Evolutionary conservation across 2,888 invertebrate species (phyloP).

Genomic region (Odontothrips loti): DNA sequence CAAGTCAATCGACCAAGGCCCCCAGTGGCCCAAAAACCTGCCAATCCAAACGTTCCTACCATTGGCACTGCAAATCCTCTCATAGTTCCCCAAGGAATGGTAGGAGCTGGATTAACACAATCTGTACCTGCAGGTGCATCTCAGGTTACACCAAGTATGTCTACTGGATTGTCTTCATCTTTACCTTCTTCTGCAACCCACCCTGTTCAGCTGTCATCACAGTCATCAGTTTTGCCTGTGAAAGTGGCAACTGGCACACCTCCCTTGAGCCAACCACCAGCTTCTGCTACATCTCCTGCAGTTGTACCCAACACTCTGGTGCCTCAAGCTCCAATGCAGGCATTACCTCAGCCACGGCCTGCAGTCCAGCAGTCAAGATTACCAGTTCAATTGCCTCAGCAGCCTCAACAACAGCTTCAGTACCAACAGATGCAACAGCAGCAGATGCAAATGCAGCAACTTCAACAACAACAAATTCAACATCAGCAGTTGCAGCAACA

Average conservation of each 20-base stretch:
- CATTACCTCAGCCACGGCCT: background rate
- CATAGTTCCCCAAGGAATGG: background rate
- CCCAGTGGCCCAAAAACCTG: constrained; percentile 9
- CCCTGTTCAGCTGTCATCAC: background rate
- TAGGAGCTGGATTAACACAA: background rate
- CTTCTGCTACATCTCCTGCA: background rate
- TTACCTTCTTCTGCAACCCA: background rate
- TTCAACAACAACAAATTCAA: constrained; percentile 37
- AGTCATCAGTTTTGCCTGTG: background rate
- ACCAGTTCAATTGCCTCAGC: constrained; percentile 28
- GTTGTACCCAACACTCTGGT: background rate
- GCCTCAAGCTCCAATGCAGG: background rate
- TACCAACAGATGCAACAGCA: constrained; percentile 35
- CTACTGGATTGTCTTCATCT: background rate
- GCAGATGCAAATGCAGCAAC: constrained; percentile 36
- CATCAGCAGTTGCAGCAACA: constrained; percentile 32
- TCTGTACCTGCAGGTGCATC: background rate
- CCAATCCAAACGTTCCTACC: background rate
- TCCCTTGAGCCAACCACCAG: background rate
- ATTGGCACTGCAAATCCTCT: background rate
- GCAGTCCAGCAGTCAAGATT: background rate
- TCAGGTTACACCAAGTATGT: background rate
- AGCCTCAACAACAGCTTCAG: constrained; percentile 40
- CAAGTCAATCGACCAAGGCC: background rate
- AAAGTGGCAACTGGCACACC: background rate